Percentiles rank a stretch among this genome's conserved stretches.
Conservation (phyloP, 2,888 invertebrate species). For the Amblyjoppa proteus region DNA sequence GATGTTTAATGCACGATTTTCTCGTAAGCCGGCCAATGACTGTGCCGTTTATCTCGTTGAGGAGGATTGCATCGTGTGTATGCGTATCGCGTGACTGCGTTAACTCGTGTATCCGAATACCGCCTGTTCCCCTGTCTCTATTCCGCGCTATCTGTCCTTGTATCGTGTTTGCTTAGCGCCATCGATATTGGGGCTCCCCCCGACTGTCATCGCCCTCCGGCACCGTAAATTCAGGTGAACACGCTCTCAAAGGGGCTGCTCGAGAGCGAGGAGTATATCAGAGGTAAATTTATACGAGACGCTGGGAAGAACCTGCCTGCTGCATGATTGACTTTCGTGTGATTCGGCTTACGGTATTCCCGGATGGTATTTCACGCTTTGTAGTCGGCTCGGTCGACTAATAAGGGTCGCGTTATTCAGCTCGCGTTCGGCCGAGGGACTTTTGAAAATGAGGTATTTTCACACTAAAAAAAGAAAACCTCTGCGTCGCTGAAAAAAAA, state of each 20-base stretch:
- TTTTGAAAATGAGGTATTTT: slow-evolving; percentile 18
- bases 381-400: slow-evolving; percentile 9
- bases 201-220: slow-evolving; percentile 54
- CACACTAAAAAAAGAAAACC: slow-evolving; percentile 12
- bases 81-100: slow-evolving; percentile 41
- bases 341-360: slow-evolving; percentile 42
- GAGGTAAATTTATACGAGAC: slow-evolving; percentile 56
- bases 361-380: slow-evolving; percentile 40
- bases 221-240: slow-evolving; percentile 70
- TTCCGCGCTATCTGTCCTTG: slow-evolving; percentile 18
- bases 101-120: slow-evolving; percentile 27
- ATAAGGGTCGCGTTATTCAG: background rate
- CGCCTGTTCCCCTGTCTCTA: slow-evolving; percentile 12
- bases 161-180: slow-evolving; percentile 18
- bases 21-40: slow-evolving; percentile 13
- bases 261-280: slow-evolving; percentile 9
- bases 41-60: background rate
- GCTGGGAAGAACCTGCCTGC: slow-evolving; percentile 17
- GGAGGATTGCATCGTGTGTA: slow-evolving; percentile 6
- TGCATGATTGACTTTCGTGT: slow-evolving; percentile 37
- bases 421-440: background rate
- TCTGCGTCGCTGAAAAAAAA: background rate
- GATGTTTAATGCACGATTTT: background rate
- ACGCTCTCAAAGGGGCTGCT: slow-evolving; percentile 34
- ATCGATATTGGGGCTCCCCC: slow-evolving; percentile 36